Conservation (phyloP, 2,888 invertebrate species). For the Archaeoteleia sp. region DNA sequence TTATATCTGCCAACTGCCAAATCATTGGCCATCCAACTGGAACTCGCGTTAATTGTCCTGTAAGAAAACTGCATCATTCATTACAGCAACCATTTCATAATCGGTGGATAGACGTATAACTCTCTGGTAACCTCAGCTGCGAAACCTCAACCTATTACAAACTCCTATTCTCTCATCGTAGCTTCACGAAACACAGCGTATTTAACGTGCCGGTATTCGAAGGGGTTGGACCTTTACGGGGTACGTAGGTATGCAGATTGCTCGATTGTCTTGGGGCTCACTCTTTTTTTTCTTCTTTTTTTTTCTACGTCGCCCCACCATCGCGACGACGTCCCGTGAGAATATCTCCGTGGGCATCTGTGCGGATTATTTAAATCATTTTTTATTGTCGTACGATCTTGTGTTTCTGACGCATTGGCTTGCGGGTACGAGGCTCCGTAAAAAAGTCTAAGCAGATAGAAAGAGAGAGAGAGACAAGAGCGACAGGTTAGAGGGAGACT, state of each 20-base stretch:
- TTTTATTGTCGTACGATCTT: constrained; percentile 67
- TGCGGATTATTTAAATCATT: constrained; percentile 74
- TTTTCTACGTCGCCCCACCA: constrained; percentile 19
- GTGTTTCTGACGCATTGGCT: constrained; percentile 65
- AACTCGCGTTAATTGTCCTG: no score
- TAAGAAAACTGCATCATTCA: no score
- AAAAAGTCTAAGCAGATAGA: constrained; percentile 13
- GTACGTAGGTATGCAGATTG: constrained; percentile 65
- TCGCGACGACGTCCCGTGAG: constrained; percentile 63
- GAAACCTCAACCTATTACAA: no score
- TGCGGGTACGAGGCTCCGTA: constrained; percentile 54
- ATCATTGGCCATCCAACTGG: no score
- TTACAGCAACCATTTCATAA: no score
- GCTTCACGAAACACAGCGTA: constrained; percentile 51
- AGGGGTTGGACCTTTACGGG: constrained; percentile 36
- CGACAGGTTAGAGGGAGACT: constrained; percentile 53
- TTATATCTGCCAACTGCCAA: no score
- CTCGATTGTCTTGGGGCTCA: constrained; percentile 63
- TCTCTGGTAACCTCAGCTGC: no score
- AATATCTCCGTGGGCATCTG: constrained; percentile 67
- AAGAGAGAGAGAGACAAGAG: constrained; percentile 23
- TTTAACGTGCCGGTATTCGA: constrained; percentile 51
- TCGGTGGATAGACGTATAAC: no score
- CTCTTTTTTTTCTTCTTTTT: constrained; percentile 54
- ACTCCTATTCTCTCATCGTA: no score